Conservation (phyloP, 92 coral and sea anemone genomes). For the Zoanthus gigantus region DNA sequence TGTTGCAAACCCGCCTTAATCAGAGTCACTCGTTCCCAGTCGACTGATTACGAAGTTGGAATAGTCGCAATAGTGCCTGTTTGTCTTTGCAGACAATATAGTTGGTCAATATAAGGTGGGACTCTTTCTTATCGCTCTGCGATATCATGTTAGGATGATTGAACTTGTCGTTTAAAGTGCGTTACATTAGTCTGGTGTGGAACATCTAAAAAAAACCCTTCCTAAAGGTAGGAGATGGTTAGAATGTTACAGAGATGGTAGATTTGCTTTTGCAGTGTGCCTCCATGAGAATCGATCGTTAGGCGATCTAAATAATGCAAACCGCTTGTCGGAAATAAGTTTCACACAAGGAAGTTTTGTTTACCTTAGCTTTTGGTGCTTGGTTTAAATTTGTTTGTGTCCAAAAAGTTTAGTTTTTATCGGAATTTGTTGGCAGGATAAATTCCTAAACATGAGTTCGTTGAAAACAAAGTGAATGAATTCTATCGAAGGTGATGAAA, state of each 20-base stretch:
- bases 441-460: neutral
- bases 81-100: conserved; percentile 29
- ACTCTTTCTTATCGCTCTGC: conserved; percentile 17
- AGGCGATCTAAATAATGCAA: neutral
- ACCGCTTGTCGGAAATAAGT: conserved; percentile 1
- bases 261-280: no score
- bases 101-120: conserved; percentile 24
- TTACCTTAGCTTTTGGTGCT: neutral
- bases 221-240: no score
- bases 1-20: no score
- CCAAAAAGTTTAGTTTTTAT: neutral
- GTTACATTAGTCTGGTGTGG: neutral
- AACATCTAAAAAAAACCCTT: neutral
- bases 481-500: neutral
- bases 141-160: conserved; percentile 21
- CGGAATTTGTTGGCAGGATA: neutral
- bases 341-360: conserved; percentile 36
- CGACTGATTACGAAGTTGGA: no score
- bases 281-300: no score
- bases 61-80: neutral
- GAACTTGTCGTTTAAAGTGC: conserved; percentile 24
- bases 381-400: neutral
- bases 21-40: no score
- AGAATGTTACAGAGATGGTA: no score
- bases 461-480: neutral